A percentile compares a stretch with the other conserved stretches of the same genome.
phyloP scores from a whole-genome alignment of 2,888 invertebrate species.

The Xanthorhoe designata region DNA sequence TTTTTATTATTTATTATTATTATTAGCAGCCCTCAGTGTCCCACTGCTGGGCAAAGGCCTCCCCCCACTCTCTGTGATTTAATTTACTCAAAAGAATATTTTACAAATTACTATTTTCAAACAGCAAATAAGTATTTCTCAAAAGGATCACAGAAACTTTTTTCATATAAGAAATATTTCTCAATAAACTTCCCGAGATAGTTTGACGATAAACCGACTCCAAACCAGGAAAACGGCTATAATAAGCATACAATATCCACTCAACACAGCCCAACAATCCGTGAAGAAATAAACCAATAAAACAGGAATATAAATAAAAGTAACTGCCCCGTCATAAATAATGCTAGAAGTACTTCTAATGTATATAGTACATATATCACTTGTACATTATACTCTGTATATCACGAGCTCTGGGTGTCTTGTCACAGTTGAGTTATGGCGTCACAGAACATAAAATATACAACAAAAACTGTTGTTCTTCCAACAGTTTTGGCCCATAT shows the following conservation, averaged over 20 bases:
- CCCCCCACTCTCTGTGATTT: too few species aligned
- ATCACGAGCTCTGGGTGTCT: conserved; percentile 68
- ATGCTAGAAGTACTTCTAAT: conserved; percentile 57
- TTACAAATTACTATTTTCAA: too few species aligned
- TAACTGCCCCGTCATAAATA: conserved; percentile 75
- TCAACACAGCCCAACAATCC: conserved; percentile 74
- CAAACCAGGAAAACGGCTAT: conserved; percentile 43
- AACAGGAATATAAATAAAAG: conserved; percentile 78
- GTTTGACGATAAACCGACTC: conserved; percentile 13
- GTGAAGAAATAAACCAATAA: conserved; percentile 80
- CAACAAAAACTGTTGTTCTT: conserved; percentile 85
- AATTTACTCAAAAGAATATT: too few species aligned
- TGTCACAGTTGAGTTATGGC: conserved; percentile 80
- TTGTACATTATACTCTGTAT: conserved; percentile 40
- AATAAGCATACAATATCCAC: conserved; percentile 63
- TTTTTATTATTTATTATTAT: too few species aligned
- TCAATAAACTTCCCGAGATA: conserved; percentile 14
- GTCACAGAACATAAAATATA: conserved; percentile 85
- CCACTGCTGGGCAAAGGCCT: too few species aligned
- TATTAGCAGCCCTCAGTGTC: too few species aligned
- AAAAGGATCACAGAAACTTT: neutral
- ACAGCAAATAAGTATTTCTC: neutral
- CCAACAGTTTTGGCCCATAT: conserved; percentile 85
- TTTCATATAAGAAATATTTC: neutral
- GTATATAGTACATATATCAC: conserved; percentile 67